A percentile compares a stretch with the other conserved stretches of the same genome.
Conservation (phyloP, 2,797 vertebrate species). For the Characodon lateralis region DNA sequence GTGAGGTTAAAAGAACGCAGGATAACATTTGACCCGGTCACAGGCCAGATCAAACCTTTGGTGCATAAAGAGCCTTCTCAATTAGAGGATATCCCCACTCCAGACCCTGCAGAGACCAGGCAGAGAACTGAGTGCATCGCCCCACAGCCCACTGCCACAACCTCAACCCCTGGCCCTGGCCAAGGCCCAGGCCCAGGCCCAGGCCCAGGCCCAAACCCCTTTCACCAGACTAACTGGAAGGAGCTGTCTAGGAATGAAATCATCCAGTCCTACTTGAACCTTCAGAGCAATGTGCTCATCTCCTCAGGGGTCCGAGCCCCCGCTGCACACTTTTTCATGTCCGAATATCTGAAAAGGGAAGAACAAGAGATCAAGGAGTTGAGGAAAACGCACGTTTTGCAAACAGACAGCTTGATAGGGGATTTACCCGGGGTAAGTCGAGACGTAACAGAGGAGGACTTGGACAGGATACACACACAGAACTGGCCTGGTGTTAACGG, state of each 20-base stretch:
- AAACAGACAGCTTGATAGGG: slow-evolving; percentile 78
- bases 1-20: slow-evolving; percentile 98
- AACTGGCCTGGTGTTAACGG: slow-evolving; percentile 96
- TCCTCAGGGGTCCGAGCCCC: slow-evolving; percentile 95
- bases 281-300: slow-evolving; percentile 96
- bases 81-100: slow-evolving; percentile 79
- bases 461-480: slow-evolving; percentile 87
- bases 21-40: slow-evolving; percentile 96
- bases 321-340: slow-evolving; percentile 97
- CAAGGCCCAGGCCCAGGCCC: slow-evolving; percentile 84
- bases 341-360: slow-evolving; percentile 96
- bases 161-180: slow-evolving; percentile 76
- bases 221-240: slow-evolving; percentile 99
- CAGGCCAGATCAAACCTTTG: slow-evolving; percentile 96
- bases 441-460: slow-evolving; percentile 86
- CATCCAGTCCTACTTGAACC: slow-evolving; percentile 97
- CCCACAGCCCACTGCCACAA: slow-evolving; percentile 76
- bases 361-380: slow-evolving; percentile 87
- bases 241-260: slow-evolving; percentile 97
- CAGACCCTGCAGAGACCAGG: slow-evolving; percentile 74
- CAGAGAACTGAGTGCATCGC: slow-evolving; percentile 86
- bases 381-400: slow-evolving; percentile 89
- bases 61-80: slow-evolving; percentile 91
- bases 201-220: slow-evolving; percentile 87
- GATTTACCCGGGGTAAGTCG: slow-evolving; percentile 88